A percentile compares a stretch with the other conserved stretches of the same genome.
Evolutionary conservation across 2,888 invertebrate species (phyloP).

Genomic region (Prosapia bicincta): DNA sequence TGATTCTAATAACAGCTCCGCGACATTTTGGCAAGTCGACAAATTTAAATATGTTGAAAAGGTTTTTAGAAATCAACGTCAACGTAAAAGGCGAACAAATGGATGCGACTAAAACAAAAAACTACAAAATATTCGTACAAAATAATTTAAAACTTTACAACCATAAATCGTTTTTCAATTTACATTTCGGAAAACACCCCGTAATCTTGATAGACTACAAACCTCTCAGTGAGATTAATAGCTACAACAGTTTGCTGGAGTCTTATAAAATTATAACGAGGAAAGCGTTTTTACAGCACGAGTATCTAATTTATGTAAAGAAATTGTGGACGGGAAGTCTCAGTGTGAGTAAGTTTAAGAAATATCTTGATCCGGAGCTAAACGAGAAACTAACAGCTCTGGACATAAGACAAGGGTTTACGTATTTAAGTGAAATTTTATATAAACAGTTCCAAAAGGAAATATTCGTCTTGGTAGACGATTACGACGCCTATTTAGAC

Average conservation of each 20-base stretch:
- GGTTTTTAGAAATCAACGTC: constrained; percentile 10
- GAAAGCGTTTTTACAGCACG: constrained; percentile 1
- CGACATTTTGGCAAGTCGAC: too few relatives aligned
- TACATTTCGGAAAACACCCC: constrained; percentile 6
- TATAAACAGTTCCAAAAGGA: constrained; percentile 3
- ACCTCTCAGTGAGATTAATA: not conserved
- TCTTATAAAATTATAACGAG: not conserved
- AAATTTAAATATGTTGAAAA: too few relatives aligned
- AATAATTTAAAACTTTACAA: constrained; percentile 9
- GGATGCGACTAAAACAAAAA: not conserved
- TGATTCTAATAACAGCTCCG: too few relatives aligned
- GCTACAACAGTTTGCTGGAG: not conserved
- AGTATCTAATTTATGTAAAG: not conserved
- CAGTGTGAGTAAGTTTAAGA: not conserved
- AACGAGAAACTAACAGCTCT: not conserved
- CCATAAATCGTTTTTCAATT: not conserved
- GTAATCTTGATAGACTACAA: constrained; percentile 13
- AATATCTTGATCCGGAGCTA: not conserved
- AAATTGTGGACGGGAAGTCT: not conserved
- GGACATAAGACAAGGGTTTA: not conserved
- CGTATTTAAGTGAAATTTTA: constrained; percentile 1
- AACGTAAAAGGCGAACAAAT: not conserved
- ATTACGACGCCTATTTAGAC: constrained; percentile 8
- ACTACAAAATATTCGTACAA: constrained; percentile 4
- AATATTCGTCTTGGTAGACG: constrained; percentile 7